A percentile compares a stretch with the other conserved stretches of the same genome.
Evolutionary conservation across 2,113 vertebrate species (phyloP).

Genomic region (Lasiurus borealis): DNA sequence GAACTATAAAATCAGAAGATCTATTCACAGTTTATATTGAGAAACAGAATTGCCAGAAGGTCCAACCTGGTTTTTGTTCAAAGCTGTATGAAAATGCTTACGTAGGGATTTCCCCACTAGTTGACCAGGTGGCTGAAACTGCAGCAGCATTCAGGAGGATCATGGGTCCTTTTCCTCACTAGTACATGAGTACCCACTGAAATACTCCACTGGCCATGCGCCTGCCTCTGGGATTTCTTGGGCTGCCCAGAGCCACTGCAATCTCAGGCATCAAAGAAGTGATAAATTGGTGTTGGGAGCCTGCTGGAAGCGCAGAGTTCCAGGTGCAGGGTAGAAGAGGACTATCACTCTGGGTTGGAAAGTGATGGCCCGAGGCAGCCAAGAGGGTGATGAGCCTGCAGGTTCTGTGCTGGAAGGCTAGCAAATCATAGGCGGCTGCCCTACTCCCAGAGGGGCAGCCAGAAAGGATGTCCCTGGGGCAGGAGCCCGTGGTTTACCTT

Average conservation of each 20-base stretch:
- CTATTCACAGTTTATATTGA: background rate
- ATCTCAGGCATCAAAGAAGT: background rate
- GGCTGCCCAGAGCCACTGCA: fast-evolving
- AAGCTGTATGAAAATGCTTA: background rate
- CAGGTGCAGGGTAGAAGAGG: background rate
- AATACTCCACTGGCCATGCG: background rate
- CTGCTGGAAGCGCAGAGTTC: background rate
- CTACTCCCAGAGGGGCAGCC: too few relatives aligned
- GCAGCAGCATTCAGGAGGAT: background rate
- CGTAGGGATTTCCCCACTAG: background rate
- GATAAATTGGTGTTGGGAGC: fast-evolving
- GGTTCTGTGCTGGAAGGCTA: background rate
- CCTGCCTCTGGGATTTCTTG: background rate
- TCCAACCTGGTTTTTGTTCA: background rate
- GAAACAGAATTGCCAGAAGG: background rate
- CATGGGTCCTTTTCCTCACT: background rate
- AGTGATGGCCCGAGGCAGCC: background rate
- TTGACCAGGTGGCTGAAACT: background rate
- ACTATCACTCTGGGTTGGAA: background rate
- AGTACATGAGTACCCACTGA: background rate
- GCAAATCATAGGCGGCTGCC: background rate
- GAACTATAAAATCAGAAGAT: background rate
- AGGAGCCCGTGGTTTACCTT: background rate
- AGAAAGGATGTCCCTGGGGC: background rate
- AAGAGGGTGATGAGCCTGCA: background rate